Evolutionary conservation across 1,140 invertebrate genomes (phyloP).

Genomic region (Drosophila ananassae): DNA sequence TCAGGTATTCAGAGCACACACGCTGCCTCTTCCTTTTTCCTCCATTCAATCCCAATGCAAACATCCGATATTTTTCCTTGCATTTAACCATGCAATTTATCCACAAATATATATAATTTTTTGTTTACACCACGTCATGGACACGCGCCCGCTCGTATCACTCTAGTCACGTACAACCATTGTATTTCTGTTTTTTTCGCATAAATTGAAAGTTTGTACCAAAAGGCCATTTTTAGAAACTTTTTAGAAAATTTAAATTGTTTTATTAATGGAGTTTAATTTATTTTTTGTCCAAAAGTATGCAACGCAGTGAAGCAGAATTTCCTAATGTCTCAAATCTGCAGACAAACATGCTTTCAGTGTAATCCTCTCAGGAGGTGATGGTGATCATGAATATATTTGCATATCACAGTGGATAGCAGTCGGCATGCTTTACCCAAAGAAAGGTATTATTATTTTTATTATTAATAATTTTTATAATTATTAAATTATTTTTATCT

Average conservation of each 20-base stretch:
- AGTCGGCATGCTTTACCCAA: too few relatives aligned
- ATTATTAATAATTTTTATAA: too few relatives aligned
- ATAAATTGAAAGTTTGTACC: not conserved
- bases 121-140: slow-evolving; percentile 20
- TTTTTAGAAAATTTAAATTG: not conserved
- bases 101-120: slow-evolving; percentile 27
- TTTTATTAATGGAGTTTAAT: too few relatives aligned
- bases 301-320: too few relatives aligned
- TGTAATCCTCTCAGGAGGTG: too few relatives aligned
- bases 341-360: too few relatives aligned
- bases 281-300: too few relatives aligned
- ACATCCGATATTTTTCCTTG: slow-evolving; percentile 51
- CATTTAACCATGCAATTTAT: slow-evolving; percentile 65
- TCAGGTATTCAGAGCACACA: slow-evolving; percentile 28
- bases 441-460: too few relatives aligned
- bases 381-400: too few relatives aligned
- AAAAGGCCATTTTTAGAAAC: not conserved
- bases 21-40: slow-evolving; percentile 28
- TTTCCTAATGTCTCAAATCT: too few relatives aligned
- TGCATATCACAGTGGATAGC: too few relatives aligned
- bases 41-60: slow-evolving; percentile 41
- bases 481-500: too few relatives aligned
- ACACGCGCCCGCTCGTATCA: slow-evolving; percentile 14
- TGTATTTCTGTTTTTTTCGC: not conserved
- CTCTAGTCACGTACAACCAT: slow-evolving; percentile 34